phyloP scores from a whole-genome alignment of 2,888 invertebrate species.

The Lasioglossum leucozonium region DNA sequence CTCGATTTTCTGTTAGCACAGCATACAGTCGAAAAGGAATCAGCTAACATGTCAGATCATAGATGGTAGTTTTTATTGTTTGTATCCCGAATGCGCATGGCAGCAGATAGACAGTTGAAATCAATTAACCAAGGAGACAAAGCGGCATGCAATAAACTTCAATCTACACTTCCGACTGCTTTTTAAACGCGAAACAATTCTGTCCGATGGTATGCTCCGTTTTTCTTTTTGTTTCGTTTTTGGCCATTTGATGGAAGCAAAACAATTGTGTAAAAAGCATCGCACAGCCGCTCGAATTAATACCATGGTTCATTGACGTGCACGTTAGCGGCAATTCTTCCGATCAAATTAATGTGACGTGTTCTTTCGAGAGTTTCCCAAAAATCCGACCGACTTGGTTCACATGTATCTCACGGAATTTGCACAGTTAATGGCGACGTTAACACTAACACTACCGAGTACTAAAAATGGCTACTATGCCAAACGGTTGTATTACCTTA shows the following conservation, averaged over 20 bases:
- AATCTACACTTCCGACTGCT: neutral
- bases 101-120: neutral
- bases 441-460: too few species aligned
- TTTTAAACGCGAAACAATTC: neutral
- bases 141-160: neutral
- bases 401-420: too few species aligned
- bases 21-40: neutral
- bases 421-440: too few species aligned
- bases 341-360: neutral
- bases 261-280: neutral
- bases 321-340: neutral
- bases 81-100: neutral
- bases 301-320: neutral
- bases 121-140: neutral
- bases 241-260: neutral
- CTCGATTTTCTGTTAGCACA: neutral
- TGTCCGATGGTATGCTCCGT: neutral
- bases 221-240: too few species aligned
- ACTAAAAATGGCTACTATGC: too few species aligned
- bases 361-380: neutral
- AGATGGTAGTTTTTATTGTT: neutral
- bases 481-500: too few species aligned
- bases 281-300: neutral
- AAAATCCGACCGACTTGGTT: neutral
- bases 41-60: neutral